phyloP scores from a whole-genome alignment of 1,140 invertebrate genomes.

The Orussus abietinus region DNA sequence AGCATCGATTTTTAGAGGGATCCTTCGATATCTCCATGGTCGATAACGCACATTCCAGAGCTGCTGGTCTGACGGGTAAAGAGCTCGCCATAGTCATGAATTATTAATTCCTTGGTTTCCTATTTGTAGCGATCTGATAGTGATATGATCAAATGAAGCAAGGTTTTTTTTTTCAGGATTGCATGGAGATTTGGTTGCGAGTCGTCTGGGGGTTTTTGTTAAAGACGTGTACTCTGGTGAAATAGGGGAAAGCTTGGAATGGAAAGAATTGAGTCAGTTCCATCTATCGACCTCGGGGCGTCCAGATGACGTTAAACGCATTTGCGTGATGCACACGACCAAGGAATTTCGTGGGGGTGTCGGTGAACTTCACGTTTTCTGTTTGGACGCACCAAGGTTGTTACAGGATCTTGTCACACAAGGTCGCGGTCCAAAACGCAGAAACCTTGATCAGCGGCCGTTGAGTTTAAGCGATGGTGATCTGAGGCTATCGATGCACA shows the following conservation, averaged over 20 bases:
- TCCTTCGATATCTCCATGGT: conserved; percentile 54
- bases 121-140: too few relatives aligned
- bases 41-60: conserved; percentile 55
- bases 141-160: conserved; percentile 1
- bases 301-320: conserved; percentile 54
- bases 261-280: conserved; percentile 55
- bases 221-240: conserved; percentile 52
- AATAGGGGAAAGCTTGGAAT: conserved; percentile 47
- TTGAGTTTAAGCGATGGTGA: conserved; percentile 56
- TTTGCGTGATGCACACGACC: conserved; percentile 55
- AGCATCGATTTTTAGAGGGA: conserved; percentile 36
- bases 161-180: conserved; percentile 36
- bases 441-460: conserved; percentile 32
- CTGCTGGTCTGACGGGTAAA: conserved; percentile 49
- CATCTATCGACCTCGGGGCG: conserved; percentile 49
- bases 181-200: conserved; percentile 52
- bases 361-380: conserved; percentile 54
- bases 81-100: neutral
- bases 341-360: conserved; percentile 52
- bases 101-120: neutral
- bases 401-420: conserved; percentile 49
- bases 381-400: conserved; percentile 44
- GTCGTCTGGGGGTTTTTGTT: conserved; percentile 47
- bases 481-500: conserved; percentile 31
- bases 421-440: conserved; percentile 42